These are phyloP conservation scores for Ophioderma brevispina DNA, from an alignment of 35 echinoderm and acorn worm species.

Conservation along the genomic window DNA sequence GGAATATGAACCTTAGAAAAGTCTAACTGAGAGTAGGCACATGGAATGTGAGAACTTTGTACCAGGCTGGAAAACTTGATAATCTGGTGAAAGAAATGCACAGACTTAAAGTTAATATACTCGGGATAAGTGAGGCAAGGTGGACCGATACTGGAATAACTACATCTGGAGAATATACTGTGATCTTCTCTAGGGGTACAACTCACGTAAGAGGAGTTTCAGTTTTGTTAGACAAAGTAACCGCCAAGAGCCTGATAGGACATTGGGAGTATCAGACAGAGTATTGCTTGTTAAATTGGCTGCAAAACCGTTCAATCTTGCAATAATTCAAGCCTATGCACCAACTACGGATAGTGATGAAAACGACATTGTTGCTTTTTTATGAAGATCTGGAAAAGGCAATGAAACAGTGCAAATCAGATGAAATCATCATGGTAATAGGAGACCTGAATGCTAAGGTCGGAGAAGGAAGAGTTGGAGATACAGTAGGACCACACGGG, in stretches of 20 bases:
- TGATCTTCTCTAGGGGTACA: slow-evolving; percentile 9
- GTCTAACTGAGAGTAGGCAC: not conserved
- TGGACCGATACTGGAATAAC: too few relatives aligned
- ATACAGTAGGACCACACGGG: slow-evolving; percentile 7
- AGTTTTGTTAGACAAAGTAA: not conserved
- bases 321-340: slow-evolving; percentile 12
- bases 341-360: slow-evolving; percentile 6
- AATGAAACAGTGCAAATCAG: slow-evolving; percentile 6
- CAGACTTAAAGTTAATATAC: too few relatives aligned
- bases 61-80: too few relatives aligned
- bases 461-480: slow-evolving; percentile 8
- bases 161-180: not conserved
- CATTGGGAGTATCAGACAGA: slow-evolving; percentile 8
- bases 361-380: slow-evolving; percentile 1
- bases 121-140: too few relatives aligned
- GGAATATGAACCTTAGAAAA: not conserved
- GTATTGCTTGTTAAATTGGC: not conserved
- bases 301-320: slow-evolving; percentile 9
- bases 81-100: too few relatives aligned
- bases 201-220: not conserved
- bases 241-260: not conserved
- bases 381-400: slow-evolving; percentile 6
- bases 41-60: too few relatives aligned
- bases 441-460: slow-evolving; percentile 43
- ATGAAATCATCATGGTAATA: slow-evolving; percentile 26